Percentiles rank a stretch among this genome's conserved stretches.
These are phyloP conservation scores for Siniperca obscura DNA, from an alignment of 2,797 vertebrate genomes.

Conservation along the genomic window DNA sequence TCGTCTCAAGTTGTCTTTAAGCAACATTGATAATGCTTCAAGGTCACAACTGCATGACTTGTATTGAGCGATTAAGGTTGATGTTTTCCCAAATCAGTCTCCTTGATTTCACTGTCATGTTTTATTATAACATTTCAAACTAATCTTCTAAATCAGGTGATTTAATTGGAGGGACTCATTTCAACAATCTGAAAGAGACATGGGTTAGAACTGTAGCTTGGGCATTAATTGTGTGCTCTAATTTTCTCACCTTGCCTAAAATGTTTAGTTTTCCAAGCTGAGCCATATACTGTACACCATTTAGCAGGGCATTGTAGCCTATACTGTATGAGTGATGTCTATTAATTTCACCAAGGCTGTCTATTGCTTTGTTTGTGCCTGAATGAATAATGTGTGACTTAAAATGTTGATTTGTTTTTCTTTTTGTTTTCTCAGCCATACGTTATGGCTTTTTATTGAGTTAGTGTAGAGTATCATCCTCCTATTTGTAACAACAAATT, in stretches of 20 bases:
- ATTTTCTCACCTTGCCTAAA: slow-evolving; percentile 58
- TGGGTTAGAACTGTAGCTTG: slow-evolving; percentile 63
- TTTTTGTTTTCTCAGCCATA: slow-evolving; percentile 40
- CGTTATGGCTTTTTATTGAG: slow-evolving; percentile 57
- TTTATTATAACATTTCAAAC: slow-evolving; percentile 55
- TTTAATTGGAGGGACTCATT: slow-evolving; percentile 15
- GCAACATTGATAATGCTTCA: slow-evolving; percentile 7
- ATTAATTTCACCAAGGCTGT: slow-evolving; percentile 65
- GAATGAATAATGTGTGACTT: slow-evolving; percentile 68
- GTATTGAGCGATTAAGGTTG: slow-evolving; percentile 2
- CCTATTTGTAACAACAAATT: slow-evolving; percentile 73
- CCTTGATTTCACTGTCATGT: slow-evolving; percentile 41
- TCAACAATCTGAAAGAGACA: slow-evolving; percentile 32
- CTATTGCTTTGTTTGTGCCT: slow-evolving; percentile 76
- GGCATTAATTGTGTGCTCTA: slow-evolving; percentile 71
- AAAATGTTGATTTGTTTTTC: slow-evolving; percentile 50
- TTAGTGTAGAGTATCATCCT: slow-evolving; percentile 70
- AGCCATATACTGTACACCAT: slow-evolving; percentile 77
- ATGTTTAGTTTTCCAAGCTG: slow-evolving; percentile 68
- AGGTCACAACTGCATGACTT: slow-evolving; percentile 32
- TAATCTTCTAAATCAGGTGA: slow-evolving; percentile 24
- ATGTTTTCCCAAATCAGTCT: not conserved
- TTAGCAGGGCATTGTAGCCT: slow-evolving; percentile 77
- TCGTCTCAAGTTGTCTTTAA: slow-evolving; percentile 27
- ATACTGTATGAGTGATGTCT: slow-evolving; percentile 63